phyloP scores from a whole-genome alignment of 2,113 vertebrate genomes.

The Toxostoma redivivum region DNA sequence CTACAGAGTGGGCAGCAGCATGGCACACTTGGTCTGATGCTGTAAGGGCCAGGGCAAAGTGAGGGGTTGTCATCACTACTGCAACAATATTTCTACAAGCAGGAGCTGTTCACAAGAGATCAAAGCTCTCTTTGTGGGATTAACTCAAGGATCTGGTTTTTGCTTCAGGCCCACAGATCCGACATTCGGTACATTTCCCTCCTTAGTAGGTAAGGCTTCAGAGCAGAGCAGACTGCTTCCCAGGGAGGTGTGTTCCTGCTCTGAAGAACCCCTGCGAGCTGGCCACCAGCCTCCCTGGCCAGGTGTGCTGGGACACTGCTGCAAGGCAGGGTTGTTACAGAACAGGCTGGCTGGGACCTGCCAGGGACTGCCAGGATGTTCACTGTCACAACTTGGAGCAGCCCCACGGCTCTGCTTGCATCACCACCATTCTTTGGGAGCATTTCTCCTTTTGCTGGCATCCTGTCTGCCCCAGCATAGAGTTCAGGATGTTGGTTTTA shows the following conservation, averaged over 20 bases:
- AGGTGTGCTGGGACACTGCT: not conserved
- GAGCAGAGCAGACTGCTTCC: not conserved
- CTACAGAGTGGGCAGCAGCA: rapidly evolving
- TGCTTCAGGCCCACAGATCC: not conserved
- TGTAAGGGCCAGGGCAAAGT: not conserved
- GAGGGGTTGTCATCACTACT: rapidly evolving
- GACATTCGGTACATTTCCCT: not conserved
- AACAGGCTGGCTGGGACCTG: not conserved
- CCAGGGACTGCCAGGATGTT: not conserved
- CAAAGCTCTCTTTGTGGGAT: not conserved
- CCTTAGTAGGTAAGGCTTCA: not conserved
- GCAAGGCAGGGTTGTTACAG: not conserved
- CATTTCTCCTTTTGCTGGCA: not conserved
- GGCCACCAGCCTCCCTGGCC: not conserved
- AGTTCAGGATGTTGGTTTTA: not conserved
- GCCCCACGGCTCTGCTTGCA: not conserved
- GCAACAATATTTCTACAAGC: not conserved
- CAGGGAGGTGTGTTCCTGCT: not conserved
- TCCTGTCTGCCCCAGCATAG: not conserved
- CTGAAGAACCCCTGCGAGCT: rapidly evolving
- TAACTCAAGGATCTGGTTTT: not conserved
- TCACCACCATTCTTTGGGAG: not conserved
- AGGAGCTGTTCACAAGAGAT: not conserved
- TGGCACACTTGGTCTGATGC: not conserved
- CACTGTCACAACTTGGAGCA: not conserved